Evolutionary conservation across 30 jellyfish, hydroid and myxozoan genomes (phyloP), one percentile per base, ranked within the genome.

Genomic region (Sanderia malayensis): DNA sequence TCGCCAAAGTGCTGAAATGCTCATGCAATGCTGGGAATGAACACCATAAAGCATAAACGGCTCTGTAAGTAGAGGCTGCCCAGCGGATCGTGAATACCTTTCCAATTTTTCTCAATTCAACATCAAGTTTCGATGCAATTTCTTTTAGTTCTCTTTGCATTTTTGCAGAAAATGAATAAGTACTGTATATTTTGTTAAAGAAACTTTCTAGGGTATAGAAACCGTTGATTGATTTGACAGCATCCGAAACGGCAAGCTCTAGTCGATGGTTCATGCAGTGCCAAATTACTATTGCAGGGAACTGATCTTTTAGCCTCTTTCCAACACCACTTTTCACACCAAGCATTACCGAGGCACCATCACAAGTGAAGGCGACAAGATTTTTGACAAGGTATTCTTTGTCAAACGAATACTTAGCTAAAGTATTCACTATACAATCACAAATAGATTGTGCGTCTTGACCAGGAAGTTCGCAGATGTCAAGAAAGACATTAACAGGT

Each of bases 191-290:
- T 47, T 71, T 81, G 24, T 53, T 28, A 24, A 81, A 47, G 72
- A 71, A 34, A 34, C 57, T 23, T 81, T 81, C 80, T 7, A 71
- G 32, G 11, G 26, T 18, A 59, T 71, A 4, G 44, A 81, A 19
- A 24, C 83, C 80, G 19, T 34, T 17, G 19, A 81, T 34, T 46
- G 70, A n/a, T 34, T 69, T 81, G 0, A 81, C 73, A 25, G 82
- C 81, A 71, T 81, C 88, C 17, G 71, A 13, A 58, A 70, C 89
- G 4, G 88, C 86, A 33, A 81, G 81, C 73, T 72, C 94, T 58
- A 81, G 58, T 71, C 84, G 64, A 37, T 81, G 89, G 61, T 81
- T 57, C 73, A 70, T 28, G 60, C 91, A 70, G 64, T 73, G 74
- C 94, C 94, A 81, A 18, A 52, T 47, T n/a, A 81, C n/a, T 62